These are phyloP conservation scores for Lithophane semibrunnea DNA, from an alignment of 2,888 invertebrate species.

Conservation along the genomic window DNA sequence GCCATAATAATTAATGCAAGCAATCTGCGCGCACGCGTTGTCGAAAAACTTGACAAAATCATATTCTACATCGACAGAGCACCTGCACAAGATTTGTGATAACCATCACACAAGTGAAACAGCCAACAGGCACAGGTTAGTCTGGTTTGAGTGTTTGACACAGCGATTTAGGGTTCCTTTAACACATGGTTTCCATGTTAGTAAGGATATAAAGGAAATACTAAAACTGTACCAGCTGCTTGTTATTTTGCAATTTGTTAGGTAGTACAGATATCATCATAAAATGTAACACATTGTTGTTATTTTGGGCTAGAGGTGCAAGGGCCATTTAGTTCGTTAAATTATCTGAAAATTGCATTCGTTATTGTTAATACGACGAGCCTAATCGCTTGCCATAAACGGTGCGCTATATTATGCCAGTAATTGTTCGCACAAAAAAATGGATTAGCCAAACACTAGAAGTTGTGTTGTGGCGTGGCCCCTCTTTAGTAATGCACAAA, in stretches of 20 bases:
- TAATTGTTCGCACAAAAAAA: background rate
- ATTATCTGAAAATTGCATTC: background rate
- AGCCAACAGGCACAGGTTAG: slow-evolving; percentile 33
- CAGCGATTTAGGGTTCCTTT: slow-evolving; percentile 47
- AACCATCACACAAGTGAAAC: slow-evolving; percentile 42
- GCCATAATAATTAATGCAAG: slow-evolving; percentile 70
- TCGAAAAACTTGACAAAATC: slow-evolving; percentile 74
- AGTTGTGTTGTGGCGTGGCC: too few relatives aligned
- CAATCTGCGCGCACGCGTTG: slow-evolving; percentile 70
- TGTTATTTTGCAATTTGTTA: slow-evolving; percentile 38
- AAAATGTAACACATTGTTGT: slow-evolving; percentile 26
- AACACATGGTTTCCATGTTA: slow-evolving; percentile 23
- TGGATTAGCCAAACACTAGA: too few relatives aligned
- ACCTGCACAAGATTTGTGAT: slow-evolving; percentile 71
- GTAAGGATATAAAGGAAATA: slow-evolving; percentile 36
- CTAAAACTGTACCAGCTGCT: slow-evolving; percentile 47
- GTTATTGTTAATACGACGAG: background rate
- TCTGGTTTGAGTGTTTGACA: slow-evolving; percentile 51
- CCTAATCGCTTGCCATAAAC: background rate
- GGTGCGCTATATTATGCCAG: background rate
- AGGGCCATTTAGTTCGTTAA: background rate
- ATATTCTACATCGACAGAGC: slow-evolving; percentile 68
- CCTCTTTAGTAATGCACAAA: background rate
- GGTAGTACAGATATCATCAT: slow-evolving; percentile 29
- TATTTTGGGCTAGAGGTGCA: slow-evolving; percentile 8